Evolutionary conservation across 2,113 vertebrate species (phyloP).

Genomic region (Lichenostomus cassidix): DNA sequence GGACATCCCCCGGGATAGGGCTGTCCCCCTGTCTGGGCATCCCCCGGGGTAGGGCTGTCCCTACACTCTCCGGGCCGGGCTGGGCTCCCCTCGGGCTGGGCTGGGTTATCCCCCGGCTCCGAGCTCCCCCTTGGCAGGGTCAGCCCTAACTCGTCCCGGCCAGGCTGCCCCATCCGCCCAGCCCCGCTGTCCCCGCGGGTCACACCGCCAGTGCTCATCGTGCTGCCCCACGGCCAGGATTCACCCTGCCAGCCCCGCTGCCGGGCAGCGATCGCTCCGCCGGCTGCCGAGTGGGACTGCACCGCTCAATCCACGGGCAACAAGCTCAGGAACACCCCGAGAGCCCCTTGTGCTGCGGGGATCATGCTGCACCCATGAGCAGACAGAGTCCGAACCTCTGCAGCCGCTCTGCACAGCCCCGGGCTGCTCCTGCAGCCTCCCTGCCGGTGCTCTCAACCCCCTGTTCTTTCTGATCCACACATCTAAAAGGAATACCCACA

Average conservation of each 20-base stretch:
- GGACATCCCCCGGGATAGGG: neutral
- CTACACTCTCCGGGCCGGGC: no score
- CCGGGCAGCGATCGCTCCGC: neutral
- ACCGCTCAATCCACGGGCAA: neutral
- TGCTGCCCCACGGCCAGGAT: accelerated
- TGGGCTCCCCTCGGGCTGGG: no score
- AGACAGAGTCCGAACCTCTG: no score
- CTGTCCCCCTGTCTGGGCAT: no score
- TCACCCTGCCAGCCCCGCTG: no score
- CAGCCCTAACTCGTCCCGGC: no score
- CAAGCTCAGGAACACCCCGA: neutral
- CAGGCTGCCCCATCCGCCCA: neutral
- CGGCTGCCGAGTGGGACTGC: neutral
- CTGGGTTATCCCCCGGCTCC: neutral
- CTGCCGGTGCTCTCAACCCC: accelerated
- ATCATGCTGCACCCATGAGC: accelerated
- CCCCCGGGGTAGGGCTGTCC: no score
- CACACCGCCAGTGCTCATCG: neutral
- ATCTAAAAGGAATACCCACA: neutral
- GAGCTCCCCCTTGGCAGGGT: neutral
- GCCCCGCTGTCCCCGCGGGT: accelerated
- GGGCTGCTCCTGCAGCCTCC: neutral
- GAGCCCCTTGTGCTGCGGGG: neutral
- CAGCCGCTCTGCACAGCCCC: accelerated
- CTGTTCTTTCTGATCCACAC: neutral